Evolutionary conservation across 2,113 vertebrate genomes (phyloP).

Genomic region (Rhagologus leucostigma): DNA sequence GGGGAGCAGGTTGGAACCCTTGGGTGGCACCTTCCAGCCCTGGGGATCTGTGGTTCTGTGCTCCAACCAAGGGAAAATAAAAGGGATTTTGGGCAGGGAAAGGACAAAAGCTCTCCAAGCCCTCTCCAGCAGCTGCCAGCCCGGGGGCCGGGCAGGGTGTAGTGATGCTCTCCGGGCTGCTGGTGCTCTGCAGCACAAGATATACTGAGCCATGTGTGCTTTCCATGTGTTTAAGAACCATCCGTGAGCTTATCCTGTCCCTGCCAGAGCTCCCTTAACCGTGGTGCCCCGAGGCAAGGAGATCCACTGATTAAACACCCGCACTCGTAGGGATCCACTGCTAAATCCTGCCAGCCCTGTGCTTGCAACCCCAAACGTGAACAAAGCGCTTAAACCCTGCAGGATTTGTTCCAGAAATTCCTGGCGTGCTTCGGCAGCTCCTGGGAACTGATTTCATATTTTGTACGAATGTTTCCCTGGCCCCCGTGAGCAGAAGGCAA

Average conservation of each 20-base stretch:
- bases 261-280: neutral
- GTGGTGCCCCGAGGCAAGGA: accelerated
- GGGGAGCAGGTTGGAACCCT: accelerated
- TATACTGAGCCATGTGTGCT: neutral
- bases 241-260: neutral
- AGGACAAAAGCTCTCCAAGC: neutral
- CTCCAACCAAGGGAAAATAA: neutral
- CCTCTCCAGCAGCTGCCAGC: neutral
- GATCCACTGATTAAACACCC: neutral
- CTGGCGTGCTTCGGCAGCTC: neutral
- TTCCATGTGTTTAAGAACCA: neutral
- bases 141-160: neutral
- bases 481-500: neutral
- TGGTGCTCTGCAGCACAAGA: neutral
- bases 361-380: neutral
- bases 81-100: neutral
- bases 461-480: neutral
- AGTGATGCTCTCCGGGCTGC: neutral
- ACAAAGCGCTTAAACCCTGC: neutral
- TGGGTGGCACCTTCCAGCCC: neutral
- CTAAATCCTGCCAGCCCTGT: neutral
- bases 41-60: neutral
- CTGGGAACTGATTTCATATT: neutral
- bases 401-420: neutral
- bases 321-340: accelerated